phyloP scores from a whole-genome alignment of 2,888 invertebrate species.

The Taphrorychus bicolor region DNA sequence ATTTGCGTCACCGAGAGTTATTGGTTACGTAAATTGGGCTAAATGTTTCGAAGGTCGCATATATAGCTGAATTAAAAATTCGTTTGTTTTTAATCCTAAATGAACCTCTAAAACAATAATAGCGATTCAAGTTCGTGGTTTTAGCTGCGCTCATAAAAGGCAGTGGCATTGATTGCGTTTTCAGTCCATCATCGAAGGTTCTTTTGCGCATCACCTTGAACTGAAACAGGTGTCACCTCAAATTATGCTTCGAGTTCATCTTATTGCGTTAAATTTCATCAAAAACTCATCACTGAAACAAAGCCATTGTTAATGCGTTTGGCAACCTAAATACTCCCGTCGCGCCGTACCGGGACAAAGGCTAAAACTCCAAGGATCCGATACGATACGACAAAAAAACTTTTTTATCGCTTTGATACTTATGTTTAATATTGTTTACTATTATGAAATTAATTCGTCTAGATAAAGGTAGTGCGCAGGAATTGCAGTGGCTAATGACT shows the following conservation, averaged over 20 bases:
- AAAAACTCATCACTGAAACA: not conserved
- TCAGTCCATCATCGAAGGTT: not conserved
- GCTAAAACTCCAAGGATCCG: too few species aligned
- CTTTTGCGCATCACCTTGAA: too few species aligned
- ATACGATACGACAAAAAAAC: not conserved
- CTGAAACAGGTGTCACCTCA: too few species aligned
- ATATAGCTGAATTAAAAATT: too few species aligned
- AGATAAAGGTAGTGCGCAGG: not conserved
- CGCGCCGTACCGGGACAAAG: not conserved
- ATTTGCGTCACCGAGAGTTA: not conserved
- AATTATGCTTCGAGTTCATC: too few species aligned
- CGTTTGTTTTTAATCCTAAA: too few species aligned
- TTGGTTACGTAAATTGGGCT: not conserved
- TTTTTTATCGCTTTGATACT: not conserved
- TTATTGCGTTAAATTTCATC: not conserved
- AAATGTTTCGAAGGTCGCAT: not conserved
- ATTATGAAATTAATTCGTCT: not conserved
- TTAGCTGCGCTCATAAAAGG: too few species aligned
- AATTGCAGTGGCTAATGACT: not conserved
- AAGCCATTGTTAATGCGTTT: not conserved
- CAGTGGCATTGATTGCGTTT: not conserved
- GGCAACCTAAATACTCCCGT: not conserved
- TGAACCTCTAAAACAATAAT: not conserved
- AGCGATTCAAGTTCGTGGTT: not conserved
- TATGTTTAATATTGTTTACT: not conserved